Base-by-base conservation (phyloP, 2,113 vertebrate species). In the Saguinus midas region DNA sequence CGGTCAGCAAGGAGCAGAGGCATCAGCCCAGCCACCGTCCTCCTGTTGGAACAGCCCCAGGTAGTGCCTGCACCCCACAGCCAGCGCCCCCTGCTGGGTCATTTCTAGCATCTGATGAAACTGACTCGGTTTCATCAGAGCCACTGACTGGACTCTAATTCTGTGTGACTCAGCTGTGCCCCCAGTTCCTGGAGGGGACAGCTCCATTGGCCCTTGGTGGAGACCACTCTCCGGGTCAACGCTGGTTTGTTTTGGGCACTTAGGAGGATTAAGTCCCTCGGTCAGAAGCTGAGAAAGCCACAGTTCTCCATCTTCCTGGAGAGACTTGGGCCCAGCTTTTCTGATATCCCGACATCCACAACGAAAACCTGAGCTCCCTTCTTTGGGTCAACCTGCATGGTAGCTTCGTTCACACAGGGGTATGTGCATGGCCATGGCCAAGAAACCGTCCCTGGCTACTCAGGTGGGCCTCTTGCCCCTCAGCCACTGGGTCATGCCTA, bases 241-340 rank as follows among this genome's bases (percentile, higher is more conserved):
- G 0, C 12, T 72, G 35, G 52, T 0, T 1, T 2, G 0, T 9
- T 61, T 61, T 8, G 45, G 72, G 13, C 2, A 0, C 25, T 81
- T 37, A 14, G 2, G 18, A 48, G n/a, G n/a, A 64, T 21, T 16
- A 37, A 79, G 25, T n/a, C 58, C 3, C 50, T 72, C 17, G 0
- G 29, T n/a, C 61, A 48, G 43, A 64, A 73, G 40, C 32, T 18
- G 13, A 6, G 8, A 50, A 80, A 66, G 45, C 64, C 37, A 10
- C 0, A 4, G 25, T 17, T 29, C 29, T 61, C 32, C 37, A 64
- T 20, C 20, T 61, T 87, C 40, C 23, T 8, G 12, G 73, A 3
- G 25, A 55, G 66, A 61, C 18, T 2, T 32, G 72, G 37, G 64
- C 45, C 45, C 2, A 25, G 61, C 40, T 57, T 95, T 91, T 57